phyloP scores from a whole-genome alignment of 2,888 invertebrate genomes.

The Agapostemon virescens region DNA sequence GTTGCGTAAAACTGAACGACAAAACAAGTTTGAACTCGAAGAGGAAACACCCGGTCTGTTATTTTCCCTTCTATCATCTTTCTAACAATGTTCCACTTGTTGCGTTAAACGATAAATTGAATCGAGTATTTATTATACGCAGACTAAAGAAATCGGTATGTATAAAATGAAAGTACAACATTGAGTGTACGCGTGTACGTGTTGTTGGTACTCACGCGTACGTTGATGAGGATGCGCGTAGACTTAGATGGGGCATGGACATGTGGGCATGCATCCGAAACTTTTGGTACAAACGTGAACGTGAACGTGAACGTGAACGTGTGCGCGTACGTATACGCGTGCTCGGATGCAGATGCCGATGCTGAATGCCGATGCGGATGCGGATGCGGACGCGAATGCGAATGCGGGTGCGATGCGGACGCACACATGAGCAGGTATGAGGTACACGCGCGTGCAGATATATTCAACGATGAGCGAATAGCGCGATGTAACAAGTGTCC shows the following conservation, averaged over 20 bases:
- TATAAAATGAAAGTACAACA: slow-evolving; percentile 59
- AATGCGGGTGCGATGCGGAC: slow-evolving; percentile 2
- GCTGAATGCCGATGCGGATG: neutral
- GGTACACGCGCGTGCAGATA: slow-evolving; percentile 57
- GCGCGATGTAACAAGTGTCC: slow-evolving; percentile 76
- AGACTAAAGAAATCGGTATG: slow-evolving; percentile 63
- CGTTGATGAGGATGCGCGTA: slow-evolving; percentile 26
- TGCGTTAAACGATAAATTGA: slow-evolving; percentile 35
- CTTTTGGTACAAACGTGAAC: slow-evolving; percentile 37
- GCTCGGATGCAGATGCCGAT: neutral
- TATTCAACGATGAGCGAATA: slow-evolving; percentile 73
- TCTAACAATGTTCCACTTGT: slow-evolving; percentile 27
- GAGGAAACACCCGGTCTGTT: slow-evolving; percentile 16
- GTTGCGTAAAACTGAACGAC: slow-evolving; percentile 28
- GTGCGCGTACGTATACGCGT: neutral
- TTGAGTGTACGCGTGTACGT: slow-evolving; percentile 54
- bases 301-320: slow-evolving; percentile 17
- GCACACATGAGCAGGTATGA: slow-evolving; percentile 38
- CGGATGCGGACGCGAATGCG: neutral
- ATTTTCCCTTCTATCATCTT: slow-evolving; percentile 14
- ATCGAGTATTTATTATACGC: slow-evolving; percentile 55
- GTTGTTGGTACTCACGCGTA: slow-evolving; percentile 23
- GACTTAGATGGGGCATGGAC: slow-evolving; percentile 39
- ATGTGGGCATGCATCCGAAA: slow-evolving; percentile 37
- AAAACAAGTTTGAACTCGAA: slow-evolving; percentile 33